A percentile compares a stretch with the other conserved stretches of the same genome.
Evolutionary conservation across 2,113 vertebrate species (phyloP).

Genomic region (Cygnus buccinator): DNA sequence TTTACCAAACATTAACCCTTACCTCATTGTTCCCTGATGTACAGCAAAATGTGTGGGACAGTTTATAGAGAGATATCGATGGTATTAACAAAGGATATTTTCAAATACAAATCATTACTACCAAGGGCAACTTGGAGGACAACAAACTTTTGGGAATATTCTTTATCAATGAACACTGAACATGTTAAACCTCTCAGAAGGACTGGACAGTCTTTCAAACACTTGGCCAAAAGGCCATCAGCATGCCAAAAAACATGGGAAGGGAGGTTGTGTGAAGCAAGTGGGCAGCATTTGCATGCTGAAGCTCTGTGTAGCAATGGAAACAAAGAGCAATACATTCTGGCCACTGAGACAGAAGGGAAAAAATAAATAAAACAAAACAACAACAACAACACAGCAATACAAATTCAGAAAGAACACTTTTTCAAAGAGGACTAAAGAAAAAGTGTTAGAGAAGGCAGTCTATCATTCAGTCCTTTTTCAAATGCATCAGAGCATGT

Average conservation of each 20-base stretch:
- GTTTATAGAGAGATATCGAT: background rate
- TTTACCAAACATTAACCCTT: background rate
- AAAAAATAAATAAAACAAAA: background rate
- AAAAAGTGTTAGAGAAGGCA: background rate
- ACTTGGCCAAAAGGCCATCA: background rate
- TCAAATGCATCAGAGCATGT: background rate
- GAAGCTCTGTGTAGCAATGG: background rate
- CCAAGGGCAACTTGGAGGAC: background rate
- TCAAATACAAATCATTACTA: background rate
- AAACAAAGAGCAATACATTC: accelerated
- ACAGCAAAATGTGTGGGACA: background rate
- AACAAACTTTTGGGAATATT: background rate
- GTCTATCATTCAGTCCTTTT: background rate
- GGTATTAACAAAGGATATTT: background rate
- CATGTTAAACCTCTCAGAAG: background rate
- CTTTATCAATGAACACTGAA: background rate
- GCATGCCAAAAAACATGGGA: background rate
- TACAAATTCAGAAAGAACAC: background rate
- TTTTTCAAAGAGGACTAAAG: background rate
- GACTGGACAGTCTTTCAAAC: background rate
- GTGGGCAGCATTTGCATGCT: background rate
- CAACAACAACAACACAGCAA: background rate
- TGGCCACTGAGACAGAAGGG: background rate
- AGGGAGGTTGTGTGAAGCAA: background rate
- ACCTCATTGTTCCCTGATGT: background rate